Base-by-base conservation (phyloP, 2,888 invertebrate genomes). In the Terebella lapidaria region DNA sequence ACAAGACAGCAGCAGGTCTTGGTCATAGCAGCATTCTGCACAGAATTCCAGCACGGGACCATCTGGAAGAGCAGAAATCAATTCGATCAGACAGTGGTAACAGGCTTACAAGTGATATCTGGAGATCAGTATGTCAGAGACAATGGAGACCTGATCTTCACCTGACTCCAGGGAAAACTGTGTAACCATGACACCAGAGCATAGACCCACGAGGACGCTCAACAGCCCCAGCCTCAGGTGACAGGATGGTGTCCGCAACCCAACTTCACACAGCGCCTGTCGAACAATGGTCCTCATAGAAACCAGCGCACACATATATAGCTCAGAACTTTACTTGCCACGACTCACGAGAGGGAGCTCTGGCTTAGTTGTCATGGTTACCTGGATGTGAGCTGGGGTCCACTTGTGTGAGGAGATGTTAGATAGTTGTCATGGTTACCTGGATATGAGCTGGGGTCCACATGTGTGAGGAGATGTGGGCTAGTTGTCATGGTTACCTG, bases 351-450 rank as follows among this genome's bases (percentile, higher is more conserved):
- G n/a, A n/a, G n/a, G n/a, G n/a, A n/a, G n/a, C n/a, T n/a, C n/a
- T n/a, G n/a, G n/a, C n/a, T n/a, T n/a, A n/a, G n/a, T 35, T 35
- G 10, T 35, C 42, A 15, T n/a, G 15, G n/a, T 49, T 66, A 79
- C 80, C 72, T 78, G 74, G 22, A 82, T 74, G 70, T 80, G 84
- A 1, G 85, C 84, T 57, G 84, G 84, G 1, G 88, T 89, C 91
- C 91, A 92, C 28, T 90, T 83, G 79, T 90, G 90, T 0, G 91
- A 88, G 3, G 89, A 89, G 67, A 87, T 86, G 66, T 85, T 85
- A 0, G 80, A 52, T 1, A 69, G 54, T 25, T 65, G 46, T n/a
- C n/a, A n/a, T n/a, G n/a, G n/a, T n/a, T n/a, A n/a, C n/a, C n/a
- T n/a, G n/a, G n/a, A n/a, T n/a, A n/a, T n/a, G n/a, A n/a, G n/a